Evolutionary conservation across 1,140 invertebrate genomes (phyloP).

Genomic region (Lepeophtheirus salmonis): DNA sequence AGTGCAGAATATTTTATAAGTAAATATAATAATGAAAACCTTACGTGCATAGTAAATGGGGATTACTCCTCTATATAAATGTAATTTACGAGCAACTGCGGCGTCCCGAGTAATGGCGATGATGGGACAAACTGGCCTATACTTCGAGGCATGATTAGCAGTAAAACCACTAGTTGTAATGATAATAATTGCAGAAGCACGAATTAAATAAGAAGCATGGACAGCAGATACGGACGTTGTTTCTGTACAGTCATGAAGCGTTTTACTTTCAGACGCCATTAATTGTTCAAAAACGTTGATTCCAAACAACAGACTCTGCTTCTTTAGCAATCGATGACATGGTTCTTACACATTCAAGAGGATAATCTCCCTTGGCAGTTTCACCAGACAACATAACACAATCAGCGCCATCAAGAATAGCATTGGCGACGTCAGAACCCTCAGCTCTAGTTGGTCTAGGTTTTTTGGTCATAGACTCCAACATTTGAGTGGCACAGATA

Average conservation of each 20-base stretch:
- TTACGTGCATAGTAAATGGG: constrained; percentile 72
- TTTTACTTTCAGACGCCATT: constrained; percentile 32
- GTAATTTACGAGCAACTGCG: constrained; percentile 75
- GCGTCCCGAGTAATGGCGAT: constrained; percentile 76
- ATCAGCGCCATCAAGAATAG: constrained; percentile 88
- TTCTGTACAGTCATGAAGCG: constrained; percentile 58
- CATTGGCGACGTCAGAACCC: constrained; percentile 91
- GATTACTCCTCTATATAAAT: constrained; percentile 81
- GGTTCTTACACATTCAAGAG: constrained; percentile 69
- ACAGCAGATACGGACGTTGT: constrained; percentile 88
- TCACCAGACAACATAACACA: constrained; percentile 98
- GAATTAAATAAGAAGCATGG: constrained; percentile 75
- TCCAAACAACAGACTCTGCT: constrained; percentile 91
- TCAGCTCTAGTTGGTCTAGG: constrained; percentile 87
- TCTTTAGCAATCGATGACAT: constrained; percentile 96
- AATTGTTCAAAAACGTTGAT: constrained; percentile 76
- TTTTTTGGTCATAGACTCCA: constrained; percentile 96
- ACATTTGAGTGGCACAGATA: constrained; percentile 94
- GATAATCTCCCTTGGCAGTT: constrained; percentile 92
- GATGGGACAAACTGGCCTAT: constrained; percentile 84
- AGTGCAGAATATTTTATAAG: background rate
- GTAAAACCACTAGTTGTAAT: constrained; percentile 88
- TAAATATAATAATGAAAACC: background rate
- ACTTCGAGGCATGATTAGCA: constrained; percentile 78
- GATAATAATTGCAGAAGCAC: constrained; percentile 75